Evolutionary conservation across 2,797 vertebrate genomes (phyloP).

Genomic region (Podargus strigoides): DNA sequence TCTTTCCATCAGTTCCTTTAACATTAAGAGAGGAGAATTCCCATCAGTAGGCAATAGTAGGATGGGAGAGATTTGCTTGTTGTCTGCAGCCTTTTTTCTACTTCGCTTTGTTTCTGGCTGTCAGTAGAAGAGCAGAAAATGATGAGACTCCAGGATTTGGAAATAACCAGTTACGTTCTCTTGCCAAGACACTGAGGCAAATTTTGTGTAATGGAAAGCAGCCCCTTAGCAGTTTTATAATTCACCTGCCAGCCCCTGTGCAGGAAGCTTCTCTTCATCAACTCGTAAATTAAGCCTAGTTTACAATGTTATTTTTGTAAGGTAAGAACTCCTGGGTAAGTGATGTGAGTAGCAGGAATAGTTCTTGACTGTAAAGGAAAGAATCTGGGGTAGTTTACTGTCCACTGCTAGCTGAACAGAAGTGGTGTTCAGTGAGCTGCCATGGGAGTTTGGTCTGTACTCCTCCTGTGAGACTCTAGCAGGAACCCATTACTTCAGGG

Average conservation of each 20-base stretch:
- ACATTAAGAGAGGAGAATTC: background rate
- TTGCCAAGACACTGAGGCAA: background rate
- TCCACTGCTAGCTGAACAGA: background rate
- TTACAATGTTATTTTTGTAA: constrained; percentile 17
- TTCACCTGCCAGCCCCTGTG: background rate
- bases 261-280: background rate
- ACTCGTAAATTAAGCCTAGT: background rate
- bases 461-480: background rate
- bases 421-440: background rate
- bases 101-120: background rate
- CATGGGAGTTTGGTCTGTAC: background rate
- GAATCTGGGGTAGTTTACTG: background rate
- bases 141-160: background rate
- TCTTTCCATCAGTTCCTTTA: background rate
- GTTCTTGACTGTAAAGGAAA: background rate
- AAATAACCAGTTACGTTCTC: background rate
- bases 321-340: background rate
- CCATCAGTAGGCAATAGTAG: background rate
- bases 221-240: background rate
- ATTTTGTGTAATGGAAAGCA: background rate
- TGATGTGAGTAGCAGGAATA: background rate
- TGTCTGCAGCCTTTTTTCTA: background rate
- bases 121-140: background rate
- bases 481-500: background rate
- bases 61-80: background rate